Evolutionary conservation across 2,797 vertebrate species (phyloP), one percentile per base, ranked within the genome.

Genomic region (Lutjanus argentimaculatus): DNA sequence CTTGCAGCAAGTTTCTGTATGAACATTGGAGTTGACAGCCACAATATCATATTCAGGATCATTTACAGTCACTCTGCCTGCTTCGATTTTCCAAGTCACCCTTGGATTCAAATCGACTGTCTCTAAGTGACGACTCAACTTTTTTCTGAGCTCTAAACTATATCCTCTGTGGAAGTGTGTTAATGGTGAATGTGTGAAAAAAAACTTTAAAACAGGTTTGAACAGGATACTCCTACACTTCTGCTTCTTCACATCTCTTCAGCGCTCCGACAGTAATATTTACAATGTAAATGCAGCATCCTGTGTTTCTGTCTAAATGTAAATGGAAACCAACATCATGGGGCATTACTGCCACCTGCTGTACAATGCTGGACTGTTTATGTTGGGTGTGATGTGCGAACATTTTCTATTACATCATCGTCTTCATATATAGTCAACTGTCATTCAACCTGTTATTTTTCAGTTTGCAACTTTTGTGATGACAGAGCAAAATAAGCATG

Each of bases 301-400:
- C 15, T 12, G 22, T 57, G 22, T 57, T 19, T 42, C 17, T 7
- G 4, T 53, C 25, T 30, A 56, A 46, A 4, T 2, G 12, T 8
- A 12, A 6, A 13, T 62, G 19, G 19, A 57, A 42, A 43, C 61
- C 12, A 13, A 40, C 0, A 1, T 21, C 21, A 48, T 40, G 43
- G 69, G 42, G 6, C 43, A 75, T 68, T 75, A 71, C 83, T 82
- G 83, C 86, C 88, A 69, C 72, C 85, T 91, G 77, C 83, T 90
- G 86, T 62, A n/a, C 55, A 5, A 10, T 49, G 17, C 2, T 1
- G 45, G 45, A 52, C 19, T 57, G 16, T 55, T 53, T 6, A 16
- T 42, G 57, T n/a, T 42, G 67, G n/a, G 59, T 40, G 14, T 45
- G 42, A 42, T 59, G 19, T 7, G 1, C 53, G 57, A 19, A 6